Base-by-base conservation (phyloP, 2,888 invertebrate genomes). In the Pseudeuparius sepicola region DNA sequence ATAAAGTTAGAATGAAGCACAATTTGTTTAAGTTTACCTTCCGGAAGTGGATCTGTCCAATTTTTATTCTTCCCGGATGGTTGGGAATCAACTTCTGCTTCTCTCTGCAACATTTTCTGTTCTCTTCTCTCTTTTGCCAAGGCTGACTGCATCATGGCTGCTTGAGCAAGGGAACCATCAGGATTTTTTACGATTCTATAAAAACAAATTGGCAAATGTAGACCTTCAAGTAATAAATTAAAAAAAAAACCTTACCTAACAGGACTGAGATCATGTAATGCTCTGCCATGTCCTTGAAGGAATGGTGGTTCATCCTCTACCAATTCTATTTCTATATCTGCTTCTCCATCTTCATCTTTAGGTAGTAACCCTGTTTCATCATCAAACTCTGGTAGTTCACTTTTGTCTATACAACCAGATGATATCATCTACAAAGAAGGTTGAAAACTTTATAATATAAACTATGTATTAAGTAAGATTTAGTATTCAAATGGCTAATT, bases 81-180 rank as follows among this genome's bases (percentile, higher is more conserved):
- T 10, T 81, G 62, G 1, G 83, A 78, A 55, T 90, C 89, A 70
- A 87, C 82, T 63, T 94, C 93, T 46, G 87, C 81, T 55, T 94
- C 93, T 14, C 94, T 64, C 50, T 90, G 90, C n/a, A 88, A 63
- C 88, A 92, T 90, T 64, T 98, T 97, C 53, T 87, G 78, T 59
- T 98, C 98, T 26, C 97, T 67, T 32, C 98, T 70, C 59, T 99
- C 98, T 56, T 99, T 99, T 0, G 97, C 88, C 25, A 99, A 60
- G 0, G 98, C 98, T 7, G 88, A 89, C 61, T 98, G 98, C 94
- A 94, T 99, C 90, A 99, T 94, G 1, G 98, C 98, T 0, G 98
- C 94, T 61, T 98, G 98, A 0, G 97, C 97, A 13, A 99, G 64
- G 0, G 96, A 96, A 0, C 98, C 98, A 60, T 99, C 98, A 0